These are phyloP conservation scores for pig (Sus scrofa) DNA, from an alignment of 2,113 vertebrate species.

Conservation along the genomic window T2T-Sscrofa CM000820.6:58378001-58378500, in stretches of 20 bases:
- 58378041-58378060: background rate
- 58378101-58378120: background rate
- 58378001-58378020: conserved; percentile 68
- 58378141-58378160: background rate
- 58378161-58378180: background rate
- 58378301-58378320: background rate
- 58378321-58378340: background rate
- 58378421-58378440: background rate
- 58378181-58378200: background rate
- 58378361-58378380: background rate
- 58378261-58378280: background rate
- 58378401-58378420: background rate
- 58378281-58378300: background rate
- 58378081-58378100: background rate
- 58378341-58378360: background rate
- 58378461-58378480: background rate
- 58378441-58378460: background rate
- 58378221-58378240: rapidly evolving
- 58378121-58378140: background rate
- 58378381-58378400: background rate
- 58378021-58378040: conserved; percentile 41
- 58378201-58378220: background rate
- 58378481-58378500: background rate
- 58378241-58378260: background rate
- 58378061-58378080: conserved; percentile 41